Base-by-base conservation (phyloP, 2,113 vertebrate species). In the Corynorhinus townsendii region DNA sequence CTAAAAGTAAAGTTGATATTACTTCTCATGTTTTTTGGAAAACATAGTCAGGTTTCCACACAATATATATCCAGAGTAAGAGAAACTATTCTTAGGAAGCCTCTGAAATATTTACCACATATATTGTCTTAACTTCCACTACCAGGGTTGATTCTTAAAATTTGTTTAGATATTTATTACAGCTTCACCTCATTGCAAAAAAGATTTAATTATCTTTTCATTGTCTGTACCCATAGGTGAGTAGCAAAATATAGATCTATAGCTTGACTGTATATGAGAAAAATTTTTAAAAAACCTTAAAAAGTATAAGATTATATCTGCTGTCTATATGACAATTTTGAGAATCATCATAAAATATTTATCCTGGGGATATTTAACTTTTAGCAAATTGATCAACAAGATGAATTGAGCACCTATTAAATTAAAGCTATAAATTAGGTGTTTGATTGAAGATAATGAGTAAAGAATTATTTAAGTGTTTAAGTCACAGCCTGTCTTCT, bases 1-100 rank as follows among this genome's bases (percentile, higher is more conserved):
- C n/a, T 84, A 43, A 52, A 95, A 95, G 20, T 94, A 69, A 92
- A 69, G 52, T 93, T 89, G 35, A 90, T 86, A 92, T 75, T 92
- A 47, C 15, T 28, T 90, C 64, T 89, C 95, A 35, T 20, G 30
- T 49, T 43, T 94, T 87, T 93, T 77, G 62, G 69, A 89, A 90
- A 97, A 90, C 89, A 35, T 82, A 92, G 92, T 80, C 72, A 81
- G 59, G 38, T 94, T 38, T 71, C 54, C 0, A 20, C 47, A 54
- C 45, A 76, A 72, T 90, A 94, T 64, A 95, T 86, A 77, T 72
- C 40, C 68, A 91, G 90, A 93, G 66, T 56, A 66, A 92, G 77
- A 89, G 56, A 56, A 38, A 59, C 62, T 91, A 77, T 40, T 93
- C 89, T 96, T 83, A 40, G 8, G 77, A 1, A 45, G 30, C n/a